phyloP scores from a whole-genome alignment of 2,797 vertebrate genomes.

The Esox lucius region DNA sequence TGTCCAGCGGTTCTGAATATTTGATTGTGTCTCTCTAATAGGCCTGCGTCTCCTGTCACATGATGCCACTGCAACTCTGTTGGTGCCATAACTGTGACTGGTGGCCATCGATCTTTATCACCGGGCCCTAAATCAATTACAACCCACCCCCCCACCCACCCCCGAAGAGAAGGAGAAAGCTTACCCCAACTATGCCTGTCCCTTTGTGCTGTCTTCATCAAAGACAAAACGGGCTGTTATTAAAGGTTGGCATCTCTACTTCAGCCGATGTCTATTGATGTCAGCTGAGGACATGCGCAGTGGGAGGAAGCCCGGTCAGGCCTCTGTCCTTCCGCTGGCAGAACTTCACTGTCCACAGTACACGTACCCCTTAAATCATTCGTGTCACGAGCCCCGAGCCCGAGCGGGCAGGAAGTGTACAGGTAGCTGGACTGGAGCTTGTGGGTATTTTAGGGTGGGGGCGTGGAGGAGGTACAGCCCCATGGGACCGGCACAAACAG shows the following conservation, averaged over 20 bases:
- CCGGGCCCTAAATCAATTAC: conserved; percentile 85
- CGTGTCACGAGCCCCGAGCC: conserved; percentile 16
- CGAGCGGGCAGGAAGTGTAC: conserved; percentile 26
- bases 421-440: conserved; percentile 28
- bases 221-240: conserved; percentile 11
- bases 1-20: conserved; percentile 95
- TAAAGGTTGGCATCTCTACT: conserved; percentile 3
- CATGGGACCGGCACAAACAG: conserved; percentile 46
- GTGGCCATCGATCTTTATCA: conserved; percentile 90
- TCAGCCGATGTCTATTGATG: background rate
- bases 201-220: conserved; percentile 27
- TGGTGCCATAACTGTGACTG: conserved; percentile 85
- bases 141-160: background rate
- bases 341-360: conserved; percentile 6
- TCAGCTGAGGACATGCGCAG: background rate
- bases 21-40: conserved; percentile 95
- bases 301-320: background rate
- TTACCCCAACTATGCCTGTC: conserved; percentile 44
- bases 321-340: background rate
- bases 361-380: conserved; percentile 31
- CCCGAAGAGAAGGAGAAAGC: conserved; percentile 33
- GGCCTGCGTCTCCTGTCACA: conserved; percentile 88
- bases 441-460: conserved; percentile 31
- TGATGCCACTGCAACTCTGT: conserved; percentile 88
- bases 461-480: conserved; percentile 36